Conservation (phyloP, 2,888 invertebrate genomes). For the Acrocyrtus sp. region DNA sequence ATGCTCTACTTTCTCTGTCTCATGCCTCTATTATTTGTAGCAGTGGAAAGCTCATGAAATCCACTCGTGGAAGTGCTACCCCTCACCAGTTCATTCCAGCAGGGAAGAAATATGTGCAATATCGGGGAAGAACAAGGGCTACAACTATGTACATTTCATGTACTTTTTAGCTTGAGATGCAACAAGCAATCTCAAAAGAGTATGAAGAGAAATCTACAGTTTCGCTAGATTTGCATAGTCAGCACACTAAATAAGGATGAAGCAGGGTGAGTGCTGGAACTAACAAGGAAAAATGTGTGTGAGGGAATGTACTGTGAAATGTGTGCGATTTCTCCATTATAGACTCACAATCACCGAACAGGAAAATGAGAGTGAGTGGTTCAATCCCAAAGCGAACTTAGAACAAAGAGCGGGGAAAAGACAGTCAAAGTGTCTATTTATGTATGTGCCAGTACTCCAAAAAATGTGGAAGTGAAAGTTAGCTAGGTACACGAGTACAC, state of each 20-base stretch:
- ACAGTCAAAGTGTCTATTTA: no score
- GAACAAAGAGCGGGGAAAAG: not conserved
- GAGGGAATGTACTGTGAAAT: not conserved
- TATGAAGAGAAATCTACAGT: not conserved
- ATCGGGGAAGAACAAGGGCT: no score
- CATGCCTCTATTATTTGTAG: not conserved
- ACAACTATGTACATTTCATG: no score
- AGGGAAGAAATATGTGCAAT: no score
- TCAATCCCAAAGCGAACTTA: no score
- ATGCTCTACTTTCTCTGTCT: conserved; percentile 31
- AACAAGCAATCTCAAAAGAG: conserved; percentile 33
- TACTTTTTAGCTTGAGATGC: conserved; percentile 14
- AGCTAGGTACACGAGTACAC: no score
- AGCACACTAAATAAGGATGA: not conserved
- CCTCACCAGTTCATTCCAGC: no score
- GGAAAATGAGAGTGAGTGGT: not conserved
- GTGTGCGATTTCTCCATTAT: not conserved
- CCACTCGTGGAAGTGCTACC: not conserved
- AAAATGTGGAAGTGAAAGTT: no score
- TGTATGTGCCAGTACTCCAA: no score
- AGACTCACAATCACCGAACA: not conserved
- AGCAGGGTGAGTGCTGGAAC: not conserved
- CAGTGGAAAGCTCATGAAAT: not conserved
- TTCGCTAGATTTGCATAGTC: not conserved
- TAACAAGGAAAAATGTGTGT: not conserved